A percentile compares a stretch with the other conserved stretches of the same genome.
These are phyloP conservation scores for Colinus virginianus DNA, from an alignment of 2,113 vertebrate genomes.

Conservation along the genomic window DNA sequence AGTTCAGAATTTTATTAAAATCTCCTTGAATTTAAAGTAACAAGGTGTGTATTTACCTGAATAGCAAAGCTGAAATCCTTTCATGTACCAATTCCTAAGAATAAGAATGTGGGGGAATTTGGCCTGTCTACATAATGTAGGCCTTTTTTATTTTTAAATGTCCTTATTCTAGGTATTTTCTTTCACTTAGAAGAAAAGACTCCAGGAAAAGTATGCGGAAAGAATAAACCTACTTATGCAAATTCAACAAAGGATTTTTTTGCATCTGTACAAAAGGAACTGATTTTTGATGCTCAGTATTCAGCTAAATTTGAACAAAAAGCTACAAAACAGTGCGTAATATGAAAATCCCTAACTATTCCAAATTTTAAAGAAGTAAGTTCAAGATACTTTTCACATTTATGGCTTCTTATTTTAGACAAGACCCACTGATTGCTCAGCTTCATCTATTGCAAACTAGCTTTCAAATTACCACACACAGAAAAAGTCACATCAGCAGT, in stretches of 20 bases:
- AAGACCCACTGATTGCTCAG: constrained; percentile 54
- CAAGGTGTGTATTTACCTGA: neutral
- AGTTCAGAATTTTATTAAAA: neutral
- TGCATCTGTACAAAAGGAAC: constrained; percentile 49
- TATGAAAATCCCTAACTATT: constrained; percentile 30
- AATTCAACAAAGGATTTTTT: constrained; percentile 32
- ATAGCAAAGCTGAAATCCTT: neutral
- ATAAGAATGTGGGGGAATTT: neutral
- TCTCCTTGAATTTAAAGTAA: neutral
- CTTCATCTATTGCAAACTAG: constrained; percentile 9
- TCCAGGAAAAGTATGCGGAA: neutral
- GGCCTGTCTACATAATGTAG: neutral
- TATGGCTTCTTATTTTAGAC: constrained; percentile 40
- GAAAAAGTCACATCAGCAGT: constrained; percentile 1
- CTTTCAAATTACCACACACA: neutral
- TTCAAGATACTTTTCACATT: constrained; percentile 31
- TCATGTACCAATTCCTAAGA: neutral
- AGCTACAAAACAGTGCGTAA: neutral
- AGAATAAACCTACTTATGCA: constrained; percentile 10
- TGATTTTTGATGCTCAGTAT: constrained; percentile 53
- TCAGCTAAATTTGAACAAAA: constrained; percentile 31
- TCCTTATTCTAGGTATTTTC: neutral
- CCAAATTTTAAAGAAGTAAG: neutral
- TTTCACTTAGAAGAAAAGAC: neutral
- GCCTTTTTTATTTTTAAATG: neutral